Evolutionary conservation across 2,888 invertebrate species (phyloP), one percentile per base, ranked within the genome.

Genomic region (Ypsolopha sequella): DNA sequence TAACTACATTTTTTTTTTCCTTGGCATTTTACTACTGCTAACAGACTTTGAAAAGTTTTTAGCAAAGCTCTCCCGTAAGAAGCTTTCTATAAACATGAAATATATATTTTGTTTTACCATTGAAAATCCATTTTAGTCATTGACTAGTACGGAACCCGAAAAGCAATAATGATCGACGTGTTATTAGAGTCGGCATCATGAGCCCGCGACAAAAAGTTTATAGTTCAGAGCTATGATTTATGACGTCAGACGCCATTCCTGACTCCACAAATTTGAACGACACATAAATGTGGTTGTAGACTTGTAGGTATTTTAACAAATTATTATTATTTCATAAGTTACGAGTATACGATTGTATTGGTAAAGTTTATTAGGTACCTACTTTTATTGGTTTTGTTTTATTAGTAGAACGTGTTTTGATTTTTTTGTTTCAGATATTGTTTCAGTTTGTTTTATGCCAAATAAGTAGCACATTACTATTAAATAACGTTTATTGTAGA

Each of bases 191-290:
- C 58, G 60, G 62, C 56, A 55, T 9, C 49, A 24, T 34, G 35
- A 41, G 49, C 49, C 56, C 57, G 58, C 65, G 73, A 79, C 78
- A 80, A 78, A 80, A 79, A 80, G 70, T 75, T 79, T 76, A 79
- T 74, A 68, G 73, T 61, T 65, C 61, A 64, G 56, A 64, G 58
- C 59, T 62, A 66, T 81, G 81, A 81, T 81, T 81, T 81, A 81
- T 50, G 6, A 43, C 34, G 50, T 36, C 39, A 47, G n/a, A 24
- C 44, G 34, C 11, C 9, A 1, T 6, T n/a, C 33, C 45, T 9
- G 45, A 24, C 33, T 33, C 24, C 24, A 24, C 24, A 4, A 24
- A 24, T 24, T 45, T 1, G 33, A 45, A 45, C 10, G 10, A 33
- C 45, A 11, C 41, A n/a, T n/a, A 24, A 24, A 39, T 39, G 39